phyloP scores from a whole-genome alignment of 2,797 vertebrate genomes.

The Pangasius sanitwongsei region DNA sequence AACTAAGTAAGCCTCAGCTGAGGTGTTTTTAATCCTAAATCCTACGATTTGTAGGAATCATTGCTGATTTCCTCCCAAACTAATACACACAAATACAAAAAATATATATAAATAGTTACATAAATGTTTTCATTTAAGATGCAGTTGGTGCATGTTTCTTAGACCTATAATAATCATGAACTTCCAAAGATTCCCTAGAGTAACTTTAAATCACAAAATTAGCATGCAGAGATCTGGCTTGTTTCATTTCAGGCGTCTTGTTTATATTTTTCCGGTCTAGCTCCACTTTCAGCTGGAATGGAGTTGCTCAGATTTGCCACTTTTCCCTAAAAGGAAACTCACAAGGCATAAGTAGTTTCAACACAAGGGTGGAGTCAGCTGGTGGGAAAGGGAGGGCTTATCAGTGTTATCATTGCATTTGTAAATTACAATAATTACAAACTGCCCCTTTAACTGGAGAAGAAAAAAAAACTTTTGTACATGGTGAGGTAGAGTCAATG shows the following conservation, averaged over 20 bases:
- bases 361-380: neutral
- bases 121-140: neutral
- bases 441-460: neutral
- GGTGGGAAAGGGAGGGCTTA: neutral
- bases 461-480: neutral
- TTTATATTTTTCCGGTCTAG: neutral
- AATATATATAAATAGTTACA: neutral
- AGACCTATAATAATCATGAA: neutral
- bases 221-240: neutral
- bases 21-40: no score
- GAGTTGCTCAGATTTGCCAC: neutral
- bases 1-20: no score
- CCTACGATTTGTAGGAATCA: no score
- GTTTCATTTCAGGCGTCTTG: neutral
- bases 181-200: neutral
- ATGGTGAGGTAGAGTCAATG: neutral
- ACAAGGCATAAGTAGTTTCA: neutral
- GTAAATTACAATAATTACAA: neutral
- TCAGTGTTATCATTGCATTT: neutral
- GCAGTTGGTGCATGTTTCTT: neutral
- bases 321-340: conserved; percentile 15
- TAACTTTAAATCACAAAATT: neutral
- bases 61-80: no score
- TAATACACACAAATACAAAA: no score
- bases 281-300: neutral